Percentiles rank a stretch among this genome's conserved stretches.
These are phyloP conservation scores for Colossoma macropomum DNA, from an alignment of 2,113 vertebrate genomes.

Conservation along the genomic window DNA sequence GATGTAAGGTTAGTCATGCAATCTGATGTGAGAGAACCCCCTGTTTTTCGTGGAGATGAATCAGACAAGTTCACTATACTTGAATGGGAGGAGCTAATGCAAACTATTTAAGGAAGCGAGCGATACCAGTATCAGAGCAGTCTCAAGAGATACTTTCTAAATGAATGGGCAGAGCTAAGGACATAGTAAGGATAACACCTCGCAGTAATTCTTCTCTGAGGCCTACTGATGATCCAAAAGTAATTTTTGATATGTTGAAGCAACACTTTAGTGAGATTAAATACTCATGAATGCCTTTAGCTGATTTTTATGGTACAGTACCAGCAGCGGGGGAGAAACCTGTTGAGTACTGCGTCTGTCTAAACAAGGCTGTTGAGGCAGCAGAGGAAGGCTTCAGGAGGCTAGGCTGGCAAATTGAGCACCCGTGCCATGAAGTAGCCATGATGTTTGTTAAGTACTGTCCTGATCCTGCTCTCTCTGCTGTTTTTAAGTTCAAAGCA, in stretches of 20 bases:
- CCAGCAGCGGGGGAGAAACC: conserved; percentile 33
- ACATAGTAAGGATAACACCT: conserved; percentile 27
- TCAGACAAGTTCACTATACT: conserved; percentile 41
- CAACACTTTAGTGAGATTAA: conserved; percentile 41
- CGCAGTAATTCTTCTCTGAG: conserved; percentile 1
- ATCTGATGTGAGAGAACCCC: conserved; percentile 37
- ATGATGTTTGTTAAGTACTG: conserved; percentile 62
- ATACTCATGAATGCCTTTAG: conserved; percentile 51
- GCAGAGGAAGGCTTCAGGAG: conserved; percentile 47
- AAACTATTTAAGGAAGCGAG: conserved; percentile 47
- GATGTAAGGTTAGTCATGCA: background rate
- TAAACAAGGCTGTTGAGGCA: conserved; percentile 56
- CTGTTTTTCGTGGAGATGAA: conserved; percentile 34
- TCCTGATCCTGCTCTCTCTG: conserved; percentile 44
- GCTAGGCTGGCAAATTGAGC: conserved; percentile 20
- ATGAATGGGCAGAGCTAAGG: conserved; percentile 9
- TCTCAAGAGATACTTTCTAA: conserved; percentile 37
- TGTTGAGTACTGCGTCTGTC: conserved; percentile 49
- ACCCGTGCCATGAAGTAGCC: conserved; percentile 34
- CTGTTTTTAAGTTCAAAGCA: conserved; percentile 51
- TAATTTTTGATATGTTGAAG: conserved; percentile 48
- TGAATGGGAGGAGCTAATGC: conserved; percentile 49
- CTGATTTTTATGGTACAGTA: conserved; percentile 52
- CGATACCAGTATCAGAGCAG: conserved; percentile 1
- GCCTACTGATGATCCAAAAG: conserved; percentile 23